Conservation (phyloP, 2,797 vertebrate species). For the Phoeniculus purpureus region DNA sequence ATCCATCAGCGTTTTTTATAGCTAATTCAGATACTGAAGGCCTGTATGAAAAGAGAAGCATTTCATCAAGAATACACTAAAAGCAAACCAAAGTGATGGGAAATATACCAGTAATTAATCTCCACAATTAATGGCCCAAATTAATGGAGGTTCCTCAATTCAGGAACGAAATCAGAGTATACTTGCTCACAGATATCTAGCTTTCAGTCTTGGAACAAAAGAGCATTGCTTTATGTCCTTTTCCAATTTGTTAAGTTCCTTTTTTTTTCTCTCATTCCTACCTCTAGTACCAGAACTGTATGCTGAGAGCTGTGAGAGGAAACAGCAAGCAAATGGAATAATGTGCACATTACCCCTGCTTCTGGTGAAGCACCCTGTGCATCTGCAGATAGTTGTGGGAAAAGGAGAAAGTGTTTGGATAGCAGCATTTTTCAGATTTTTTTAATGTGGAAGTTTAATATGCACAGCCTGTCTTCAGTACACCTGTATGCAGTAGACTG, state of each 20-base stretch:
- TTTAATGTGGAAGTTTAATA: neutral
- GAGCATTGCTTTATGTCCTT: conserved; percentile 56
- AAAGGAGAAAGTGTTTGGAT: conserved; percentile 42
- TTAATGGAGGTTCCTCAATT: conserved; percentile 56
- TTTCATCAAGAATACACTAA: conserved; percentile 69
- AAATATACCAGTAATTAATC: conserved; percentile 69
- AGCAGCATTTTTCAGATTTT: conserved; percentile 18
- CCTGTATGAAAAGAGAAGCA: conserved; percentile 40
- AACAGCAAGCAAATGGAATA: conserved; percentile 40
- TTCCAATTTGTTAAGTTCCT: conserved; percentile 62
- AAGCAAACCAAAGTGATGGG: conserved; percentile 53
- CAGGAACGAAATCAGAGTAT: conserved; percentile 42
- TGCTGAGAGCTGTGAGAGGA: conserved; percentile 54
- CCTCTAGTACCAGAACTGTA: conserved; percentile 18
- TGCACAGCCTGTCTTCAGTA: conserved; percentile 19
- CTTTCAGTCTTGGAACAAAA: conserved; percentile 19
- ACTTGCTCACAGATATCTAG: conserved; percentile 39
- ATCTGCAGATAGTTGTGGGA: conserved; percentile 59
- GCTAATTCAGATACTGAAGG: conserved; percentile 33
- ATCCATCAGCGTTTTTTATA: conserved; percentile 50
- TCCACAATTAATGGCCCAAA: conserved; percentile 65
- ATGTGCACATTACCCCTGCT: conserved; percentile 51
- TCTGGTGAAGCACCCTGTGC: conserved; percentile 59
- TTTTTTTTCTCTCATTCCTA: conserved; percentile 52
- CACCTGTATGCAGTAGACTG: conserved; percentile 37